These are phyloP conservation scores for Poecilia latipinna DNA, from an alignment of 2,113 vertebrate genomes.

Conservation along the genomic window DNA sequence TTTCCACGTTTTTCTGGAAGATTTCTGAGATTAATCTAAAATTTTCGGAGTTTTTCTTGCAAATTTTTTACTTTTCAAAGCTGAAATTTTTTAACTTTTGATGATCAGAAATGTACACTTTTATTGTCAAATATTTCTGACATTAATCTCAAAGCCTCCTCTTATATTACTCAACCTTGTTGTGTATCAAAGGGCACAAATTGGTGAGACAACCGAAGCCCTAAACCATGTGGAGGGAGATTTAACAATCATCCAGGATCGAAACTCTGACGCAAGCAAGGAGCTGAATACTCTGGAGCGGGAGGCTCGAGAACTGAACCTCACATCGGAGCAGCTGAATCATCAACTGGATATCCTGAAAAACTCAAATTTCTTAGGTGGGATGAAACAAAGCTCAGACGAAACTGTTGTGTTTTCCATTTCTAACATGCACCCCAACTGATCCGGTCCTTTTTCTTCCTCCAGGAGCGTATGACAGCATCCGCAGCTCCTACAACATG, in stretches of 20 bases:
- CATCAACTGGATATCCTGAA: slow-evolving; percentile 89
- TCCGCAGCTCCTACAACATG: slow-evolving; percentile 84
- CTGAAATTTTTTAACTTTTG: too few relatives aligned
- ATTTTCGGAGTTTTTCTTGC: too few relatives aligned
- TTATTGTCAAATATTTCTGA: too few relatives aligned
- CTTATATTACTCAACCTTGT: background rate
- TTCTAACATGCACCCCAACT: background rate
- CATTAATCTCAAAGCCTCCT: background rate
- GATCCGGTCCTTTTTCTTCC: background rate
- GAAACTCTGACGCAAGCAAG: slow-evolving; percentile 90
- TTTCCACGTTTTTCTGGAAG: too few relatives aligned
- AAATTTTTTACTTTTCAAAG: too few relatives aligned
- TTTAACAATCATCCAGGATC: slow-evolving; percentile 88
- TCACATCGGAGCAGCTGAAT: slow-evolving; percentile 86
- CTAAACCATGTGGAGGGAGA: slow-evolving; percentile 89
- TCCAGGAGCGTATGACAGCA: slow-evolving; percentile 93
- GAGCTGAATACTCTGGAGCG: slow-evolving; percentile 87
- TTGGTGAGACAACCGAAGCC: slow-evolving; percentile 87
- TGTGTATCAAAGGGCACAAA: slow-evolving; percentile 74
- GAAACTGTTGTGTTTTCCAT: background rate
- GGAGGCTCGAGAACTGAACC: slow-evolving; percentile 86
- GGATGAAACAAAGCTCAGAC: slow-evolving; percentile 24
- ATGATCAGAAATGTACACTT: too few relatives aligned
- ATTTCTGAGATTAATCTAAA: too few relatives aligned
- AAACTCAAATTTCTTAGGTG: slow-evolving; percentile 95